Evolutionary conservation across 2,888 invertebrate species (phyloP).

Genomic region (Clivina fossor): DNA sequence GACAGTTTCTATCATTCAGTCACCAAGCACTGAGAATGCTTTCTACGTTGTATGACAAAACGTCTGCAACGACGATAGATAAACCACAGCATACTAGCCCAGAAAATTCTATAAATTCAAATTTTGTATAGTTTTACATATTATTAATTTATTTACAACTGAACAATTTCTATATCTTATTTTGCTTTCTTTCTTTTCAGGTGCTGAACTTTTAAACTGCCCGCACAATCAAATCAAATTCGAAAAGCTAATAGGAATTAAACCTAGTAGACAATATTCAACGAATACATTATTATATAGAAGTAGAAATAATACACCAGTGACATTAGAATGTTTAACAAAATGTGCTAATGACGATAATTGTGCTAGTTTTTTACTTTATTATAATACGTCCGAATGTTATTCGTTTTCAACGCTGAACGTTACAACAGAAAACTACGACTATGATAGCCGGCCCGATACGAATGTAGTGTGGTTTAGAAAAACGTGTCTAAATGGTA

Average conservation of each 20-base stretch:
- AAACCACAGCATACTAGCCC: too few relatives aligned
- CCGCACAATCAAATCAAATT: conserved; percentile 46
- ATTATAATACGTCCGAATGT: conserved; percentile 49
- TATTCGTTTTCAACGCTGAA: conserved; percentile 45
- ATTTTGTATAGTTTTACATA: not conserved
- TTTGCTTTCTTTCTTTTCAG: conserved; percentile 38
- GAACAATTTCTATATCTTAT: not conserved
- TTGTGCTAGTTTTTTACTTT: conserved; percentile 50
- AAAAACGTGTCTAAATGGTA: conserved; percentile 65
- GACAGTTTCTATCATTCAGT: too few relatives aligned
- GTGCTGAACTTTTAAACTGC: conserved; percentile 45
- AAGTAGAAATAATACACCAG: conserved; percentile 41
- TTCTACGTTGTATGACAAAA: too few relatives aligned
- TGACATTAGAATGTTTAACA: conserved; percentile 49
- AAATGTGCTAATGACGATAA: conserved; percentile 46
- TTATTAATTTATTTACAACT: conserved; percentile 6
- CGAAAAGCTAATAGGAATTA: conserved; percentile 51
- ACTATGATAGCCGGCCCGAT: conserved; percentile 53
- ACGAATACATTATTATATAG: conserved; percentile 43
- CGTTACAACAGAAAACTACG: conserved; percentile 38
- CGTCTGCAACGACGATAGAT: too few relatives aligned
- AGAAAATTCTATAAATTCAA: too few relatives aligned
- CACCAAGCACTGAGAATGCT: too few relatives aligned
- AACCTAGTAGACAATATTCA: conserved; percentile 43
- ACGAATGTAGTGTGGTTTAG: conserved; percentile 65